Evolutionary conservation across 2,113 vertebrate species (phyloP).

Genomic region (Amphilophus citrinellus): DNA sequence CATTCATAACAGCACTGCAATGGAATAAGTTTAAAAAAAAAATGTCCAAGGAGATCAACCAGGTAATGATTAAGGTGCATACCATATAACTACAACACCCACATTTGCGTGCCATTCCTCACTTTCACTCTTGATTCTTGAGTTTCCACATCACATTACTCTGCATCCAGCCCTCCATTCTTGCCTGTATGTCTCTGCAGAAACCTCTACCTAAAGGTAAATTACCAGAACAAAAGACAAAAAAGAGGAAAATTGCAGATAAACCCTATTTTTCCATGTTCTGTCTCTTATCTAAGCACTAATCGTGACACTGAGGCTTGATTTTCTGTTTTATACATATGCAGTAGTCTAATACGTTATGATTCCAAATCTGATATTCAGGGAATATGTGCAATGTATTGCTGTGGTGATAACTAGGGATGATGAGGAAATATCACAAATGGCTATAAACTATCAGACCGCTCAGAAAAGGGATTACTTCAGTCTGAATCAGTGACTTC

Average conservation of each 20-base stretch:
- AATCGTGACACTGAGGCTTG: not conserved
- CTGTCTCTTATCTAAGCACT: not conserved
- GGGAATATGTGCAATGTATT: conserved; percentile 6
- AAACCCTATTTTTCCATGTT: not conserved
- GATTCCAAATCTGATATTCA: conserved; percentile 2
- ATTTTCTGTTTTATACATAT: not conserved
- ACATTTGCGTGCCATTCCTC: not conserved
- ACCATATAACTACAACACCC: not conserved
- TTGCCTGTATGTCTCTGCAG: not conserved
- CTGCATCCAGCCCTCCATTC: not conserved
- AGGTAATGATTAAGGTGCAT: not conserved
- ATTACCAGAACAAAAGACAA: not conserved
- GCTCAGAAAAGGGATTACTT: not conserved
- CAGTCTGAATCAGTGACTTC: conserved; percentile 59
- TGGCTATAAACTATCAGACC: not conserved
- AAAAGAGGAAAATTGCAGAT: not conserved
- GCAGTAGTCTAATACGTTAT: not conserved
- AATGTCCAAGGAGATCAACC: not conserved
- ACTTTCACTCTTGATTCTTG: not conserved
- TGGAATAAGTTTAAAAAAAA: not conserved
- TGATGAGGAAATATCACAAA: conserved; percentile 20
- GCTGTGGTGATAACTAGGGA: not conserved
- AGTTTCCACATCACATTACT: not conserved
- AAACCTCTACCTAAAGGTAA: not conserved
- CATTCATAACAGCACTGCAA: not conserved